Evolutionary conservation across 2,113 vertebrate genomes (phyloP).

Genomic region (Saccopteryx bilineata): DNA sequence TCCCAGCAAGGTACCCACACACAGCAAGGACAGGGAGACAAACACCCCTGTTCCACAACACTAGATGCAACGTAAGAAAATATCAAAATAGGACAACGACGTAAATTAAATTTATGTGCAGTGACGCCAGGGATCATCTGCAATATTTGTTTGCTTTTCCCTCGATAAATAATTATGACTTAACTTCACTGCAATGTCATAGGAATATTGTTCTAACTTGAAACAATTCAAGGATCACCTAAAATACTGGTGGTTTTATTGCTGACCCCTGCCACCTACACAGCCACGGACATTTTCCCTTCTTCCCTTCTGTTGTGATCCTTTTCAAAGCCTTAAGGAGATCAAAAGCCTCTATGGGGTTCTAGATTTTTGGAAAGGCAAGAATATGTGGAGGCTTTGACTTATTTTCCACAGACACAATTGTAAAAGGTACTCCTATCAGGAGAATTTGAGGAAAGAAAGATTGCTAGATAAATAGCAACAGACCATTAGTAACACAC

Average conservation of each 20-base stretch:
- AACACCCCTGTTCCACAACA: neutral
- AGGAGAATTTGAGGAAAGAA: slow-evolving; percentile 45
- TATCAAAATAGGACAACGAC: neutral
- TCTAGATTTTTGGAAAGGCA: slow-evolving; percentile 14
- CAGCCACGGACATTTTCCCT: neutral
- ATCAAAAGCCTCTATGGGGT: neutral
- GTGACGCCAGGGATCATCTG: neutral
- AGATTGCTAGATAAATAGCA: neutral
- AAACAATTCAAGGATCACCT: slow-evolving; percentile 31
- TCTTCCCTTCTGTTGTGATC: neutral
- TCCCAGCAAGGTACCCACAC: neutral
- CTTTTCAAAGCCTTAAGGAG: neutral
- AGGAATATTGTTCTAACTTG: slow-evolving; percentile 34
- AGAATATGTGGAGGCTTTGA: neutral
- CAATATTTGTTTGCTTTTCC: neutral
- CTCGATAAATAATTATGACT: slow-evolving; percentile 18
- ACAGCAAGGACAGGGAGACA: neutral
- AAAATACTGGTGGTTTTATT: neutral
- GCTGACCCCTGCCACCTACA: neutral
- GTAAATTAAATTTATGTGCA: neutral
- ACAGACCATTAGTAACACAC: slow-evolving; percentile 10
- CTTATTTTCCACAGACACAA: neutral
- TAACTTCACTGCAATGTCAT: neutral
- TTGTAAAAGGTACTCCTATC: neutral
- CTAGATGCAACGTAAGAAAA: neutral